phyloP scores from a whole-genome alignment of 2,797 vertebrate genomes.

The Chelonia mydas region DNA sequence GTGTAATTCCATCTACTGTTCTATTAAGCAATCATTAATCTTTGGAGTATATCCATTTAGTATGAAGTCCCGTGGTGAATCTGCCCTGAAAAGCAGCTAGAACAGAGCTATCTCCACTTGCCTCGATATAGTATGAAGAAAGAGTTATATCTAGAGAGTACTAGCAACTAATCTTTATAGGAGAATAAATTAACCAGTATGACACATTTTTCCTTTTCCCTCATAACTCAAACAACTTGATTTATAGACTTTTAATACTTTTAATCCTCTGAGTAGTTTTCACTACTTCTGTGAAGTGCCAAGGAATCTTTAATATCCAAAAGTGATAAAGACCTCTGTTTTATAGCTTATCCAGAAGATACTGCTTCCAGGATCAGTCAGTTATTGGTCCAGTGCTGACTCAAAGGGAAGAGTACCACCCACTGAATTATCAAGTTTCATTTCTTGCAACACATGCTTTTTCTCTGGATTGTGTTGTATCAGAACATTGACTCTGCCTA shows the following conservation, averaged over 20 bases:
- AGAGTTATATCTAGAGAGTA: background rate
- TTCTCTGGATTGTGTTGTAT: background rate
- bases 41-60: background rate
- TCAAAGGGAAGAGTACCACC: background rate
- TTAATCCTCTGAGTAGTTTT: background rate
- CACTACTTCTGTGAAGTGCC: background rate
- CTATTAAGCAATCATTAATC: background rate
- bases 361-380: background rate
- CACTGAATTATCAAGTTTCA: background rate
- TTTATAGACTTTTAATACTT: background rate
- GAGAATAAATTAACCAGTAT: background rate
- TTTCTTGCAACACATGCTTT: background rate
- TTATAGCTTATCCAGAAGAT: background rate
- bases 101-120: background rate
- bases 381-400: background rate
- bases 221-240: background rate
- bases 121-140: background rate
- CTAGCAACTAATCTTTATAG: background rate
- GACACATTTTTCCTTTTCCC: background rate
- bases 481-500: background rate
- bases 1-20: background rate
- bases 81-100: background rate
- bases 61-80: background rate
- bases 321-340: background rate
- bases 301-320: background rate